Percentiles rank a stretch among this genome's conserved stretches.
These are phyloP conservation scores for Catocala fraxini DNA, from an alignment of 2,888 invertebrate species.

Conservation along the genomic window DNA sequence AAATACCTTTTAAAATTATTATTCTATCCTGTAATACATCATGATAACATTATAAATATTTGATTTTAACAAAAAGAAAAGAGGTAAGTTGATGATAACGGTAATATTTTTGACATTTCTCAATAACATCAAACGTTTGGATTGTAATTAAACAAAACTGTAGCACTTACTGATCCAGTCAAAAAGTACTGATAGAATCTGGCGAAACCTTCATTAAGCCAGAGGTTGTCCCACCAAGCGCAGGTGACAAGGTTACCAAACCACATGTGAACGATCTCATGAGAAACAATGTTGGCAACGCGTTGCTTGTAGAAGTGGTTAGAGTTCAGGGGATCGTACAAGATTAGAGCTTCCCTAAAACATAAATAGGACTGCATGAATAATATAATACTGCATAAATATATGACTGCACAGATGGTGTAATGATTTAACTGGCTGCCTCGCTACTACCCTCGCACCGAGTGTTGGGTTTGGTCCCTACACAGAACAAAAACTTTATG, in stretches of 20 bases:
- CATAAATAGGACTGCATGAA: not conserved
- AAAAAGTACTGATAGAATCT: conserved; percentile 91
- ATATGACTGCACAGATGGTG: too few relatives aligned
- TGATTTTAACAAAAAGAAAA: not conserved
- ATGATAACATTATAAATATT: not conserved
- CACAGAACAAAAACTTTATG: too few relatives aligned
- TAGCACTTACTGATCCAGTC: conserved; percentile 77
- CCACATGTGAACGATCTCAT: conserved; percentile 95
- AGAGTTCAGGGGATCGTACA: conserved; percentile 79
- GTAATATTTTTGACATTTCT: too few relatives aligned
- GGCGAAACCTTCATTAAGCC: conserved; percentile 91
- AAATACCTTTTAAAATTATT: too few relatives aligned
- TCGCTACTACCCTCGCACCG: too few relatives aligned
- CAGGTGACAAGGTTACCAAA: conserved; percentile 93
- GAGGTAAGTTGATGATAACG: not conserved
- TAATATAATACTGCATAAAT: too few relatives aligned
- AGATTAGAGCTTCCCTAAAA: conserved; percentile 87
- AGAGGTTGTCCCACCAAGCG: conserved; percentile 92
- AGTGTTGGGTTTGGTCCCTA: too few relatives aligned
- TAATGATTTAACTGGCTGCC: too few relatives aligned
- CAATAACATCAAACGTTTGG: too few relatives aligned
- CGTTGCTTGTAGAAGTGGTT: conserved; percentile 88
- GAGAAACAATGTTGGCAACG: conserved; percentile 90
- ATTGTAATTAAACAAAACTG: too few relatives aligned
- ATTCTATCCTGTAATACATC: too few relatives aligned